phyloP scores from a whole-genome alignment of 2,888 invertebrate species.

The Anarsia innoxiella region DNA sequence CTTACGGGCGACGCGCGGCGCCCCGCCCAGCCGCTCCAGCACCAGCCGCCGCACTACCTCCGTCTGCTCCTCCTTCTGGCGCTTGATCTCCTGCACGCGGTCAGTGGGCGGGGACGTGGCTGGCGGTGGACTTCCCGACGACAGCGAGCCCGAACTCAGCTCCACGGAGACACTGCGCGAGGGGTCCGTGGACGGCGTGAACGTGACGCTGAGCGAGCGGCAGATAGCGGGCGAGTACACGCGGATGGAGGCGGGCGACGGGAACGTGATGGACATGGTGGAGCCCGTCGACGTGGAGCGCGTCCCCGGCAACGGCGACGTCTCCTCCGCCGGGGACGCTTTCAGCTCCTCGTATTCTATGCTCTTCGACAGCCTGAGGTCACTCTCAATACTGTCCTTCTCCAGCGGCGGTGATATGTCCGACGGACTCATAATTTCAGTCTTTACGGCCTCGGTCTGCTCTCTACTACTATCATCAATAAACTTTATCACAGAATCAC shows the following conservation, averaged over 20 bases:
- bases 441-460: no score
- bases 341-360: constrained; percentile 2
- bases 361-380: constrained; percentile 25
- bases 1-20: constrained; percentile 31
- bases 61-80: constrained; percentile 88
- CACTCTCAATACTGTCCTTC: constrained; percentile 19
- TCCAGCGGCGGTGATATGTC: constrained; percentile 49
- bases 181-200: constrained; percentile 39
- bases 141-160: constrained; percentile 42
- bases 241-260: constrained; percentile 37
- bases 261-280: constrained; percentile 24
- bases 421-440: constrained; percentile 40
- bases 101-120: constrained; percentile 59
- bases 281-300: constrained; percentile 30
- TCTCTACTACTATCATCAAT: no score
- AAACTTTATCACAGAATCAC: constrained; percentile 15
- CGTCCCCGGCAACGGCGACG: constrained; percentile 24
- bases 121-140: constrained; percentile 54
- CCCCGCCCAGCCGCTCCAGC: constrained; percentile 80
- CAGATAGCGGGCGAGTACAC: constrained; percentile 61
- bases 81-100: constrained; percentile 84
- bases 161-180: constrained; percentile 35
- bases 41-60: constrained; percentile 88
- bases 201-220: constrained; percentile 62
- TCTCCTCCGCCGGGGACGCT: neutral